These are phyloP conservation scores for Acleris sparsana DNA, from an alignment of 2,888 invertebrate species.

Conservation along the genomic window DNA sequence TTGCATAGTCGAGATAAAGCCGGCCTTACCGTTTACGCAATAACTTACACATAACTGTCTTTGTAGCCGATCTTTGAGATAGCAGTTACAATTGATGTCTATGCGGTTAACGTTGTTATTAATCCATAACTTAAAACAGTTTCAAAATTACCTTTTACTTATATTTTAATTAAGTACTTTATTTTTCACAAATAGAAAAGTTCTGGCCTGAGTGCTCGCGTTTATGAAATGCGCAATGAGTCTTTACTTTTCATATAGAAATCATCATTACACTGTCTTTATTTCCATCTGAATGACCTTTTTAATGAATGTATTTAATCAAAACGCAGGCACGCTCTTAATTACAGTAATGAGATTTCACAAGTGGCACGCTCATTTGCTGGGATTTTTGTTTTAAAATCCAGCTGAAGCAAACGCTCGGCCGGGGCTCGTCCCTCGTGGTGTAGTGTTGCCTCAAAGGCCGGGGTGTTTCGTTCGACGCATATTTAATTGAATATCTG, in stretches of 20 bases:
- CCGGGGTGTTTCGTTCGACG: slow-evolving; percentile 42
- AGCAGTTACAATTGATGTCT: slow-evolving; percentile 7
- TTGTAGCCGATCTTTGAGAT: slow-evolving; percentile 8
- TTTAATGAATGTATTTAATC: slow-evolving; percentile 43
- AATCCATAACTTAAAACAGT: no score
- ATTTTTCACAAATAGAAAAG: background rate
- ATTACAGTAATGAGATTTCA: slow-evolving; percentile 55
- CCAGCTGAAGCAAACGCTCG: slow-evolving; percentile 25
- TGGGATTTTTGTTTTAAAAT: slow-evolving; percentile 43
- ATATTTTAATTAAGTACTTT: no score
- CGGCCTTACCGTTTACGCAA: slow-evolving; percentile 41
- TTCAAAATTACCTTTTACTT: no score
- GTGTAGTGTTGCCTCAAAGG: slow-evolving; percentile 35
- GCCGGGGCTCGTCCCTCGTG: slow-evolving; percentile 6
- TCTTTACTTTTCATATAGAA: slow-evolving; percentile 1
- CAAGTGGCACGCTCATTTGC: slow-evolving; percentile 47
- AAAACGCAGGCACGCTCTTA: slow-evolving; percentile 46
- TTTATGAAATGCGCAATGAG: background rate
- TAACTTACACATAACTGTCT: slow-evolving; percentile 25
- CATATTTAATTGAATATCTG: slow-evolving; percentile 49
- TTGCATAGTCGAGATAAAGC: slow-evolving; percentile 55
- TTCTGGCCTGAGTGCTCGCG: no score
- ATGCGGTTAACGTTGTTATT: background rate
- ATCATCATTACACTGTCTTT: slow-evolving; percentile 22
- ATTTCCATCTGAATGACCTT: slow-evolving; percentile 37